A percentile compares a stretch with the other conserved stretches of the same genome.
Evolutionary conservation across 2,113 vertebrate genomes (phyloP).

Genomic region (Gambusia holbrooki): DNA sequence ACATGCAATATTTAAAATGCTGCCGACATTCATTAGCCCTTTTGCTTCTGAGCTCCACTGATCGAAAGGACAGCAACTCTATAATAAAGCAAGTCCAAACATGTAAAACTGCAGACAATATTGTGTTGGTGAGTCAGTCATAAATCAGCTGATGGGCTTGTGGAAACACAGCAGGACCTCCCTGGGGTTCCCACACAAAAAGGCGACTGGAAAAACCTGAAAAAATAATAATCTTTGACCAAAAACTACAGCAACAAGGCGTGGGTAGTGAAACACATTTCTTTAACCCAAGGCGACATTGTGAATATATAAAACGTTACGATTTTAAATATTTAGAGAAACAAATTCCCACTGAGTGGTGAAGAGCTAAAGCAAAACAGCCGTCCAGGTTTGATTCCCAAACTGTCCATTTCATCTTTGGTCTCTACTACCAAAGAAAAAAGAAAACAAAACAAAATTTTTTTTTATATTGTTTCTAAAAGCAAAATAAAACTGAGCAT

Average conservation of each 20-base stretch:
- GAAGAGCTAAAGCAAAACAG: no score
- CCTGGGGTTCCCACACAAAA: background rate
- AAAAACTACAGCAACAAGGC: background rate
- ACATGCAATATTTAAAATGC: background rate
- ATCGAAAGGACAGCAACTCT: background rate
- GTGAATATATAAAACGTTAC: no score
- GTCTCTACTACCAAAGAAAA: no score
- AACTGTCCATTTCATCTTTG: no score
- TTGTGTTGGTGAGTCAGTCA: constrained; percentile 14
- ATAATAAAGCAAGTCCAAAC: constrained; percentile 19
- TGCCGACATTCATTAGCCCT: background rate
- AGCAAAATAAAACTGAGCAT: background rate
- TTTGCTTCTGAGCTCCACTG: background rate
- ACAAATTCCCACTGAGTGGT: no score
- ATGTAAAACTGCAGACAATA: constrained; percentile 4
- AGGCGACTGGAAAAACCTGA: background rate
- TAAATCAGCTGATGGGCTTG: constrained; percentile 15
- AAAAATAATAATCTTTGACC: background rate
- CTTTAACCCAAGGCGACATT: no score
- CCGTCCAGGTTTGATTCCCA: no score
- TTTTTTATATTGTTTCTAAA: no score
- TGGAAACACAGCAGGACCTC: constrained; percentile 3
- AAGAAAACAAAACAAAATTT: no score
- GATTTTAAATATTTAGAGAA: no score
- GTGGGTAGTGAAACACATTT: background rate